These are phyloP conservation scores for Erythrocercus mccallii DNA, from an alignment of 2,113 vertebrate species.

Conservation along the genomic window DNA sequence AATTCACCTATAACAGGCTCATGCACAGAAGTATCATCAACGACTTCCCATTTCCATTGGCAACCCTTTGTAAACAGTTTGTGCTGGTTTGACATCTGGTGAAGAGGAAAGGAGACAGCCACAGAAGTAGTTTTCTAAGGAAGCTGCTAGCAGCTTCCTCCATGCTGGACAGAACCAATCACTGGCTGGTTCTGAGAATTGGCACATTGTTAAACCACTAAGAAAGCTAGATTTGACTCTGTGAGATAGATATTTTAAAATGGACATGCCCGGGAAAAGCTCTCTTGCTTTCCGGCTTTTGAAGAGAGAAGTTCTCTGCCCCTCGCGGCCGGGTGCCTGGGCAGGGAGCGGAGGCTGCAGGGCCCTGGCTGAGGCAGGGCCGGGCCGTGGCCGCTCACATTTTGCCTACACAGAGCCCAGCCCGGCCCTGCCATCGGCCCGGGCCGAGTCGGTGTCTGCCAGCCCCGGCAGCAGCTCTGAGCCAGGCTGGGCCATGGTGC, in stretches of 20 bases:
- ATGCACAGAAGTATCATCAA: accelerated
- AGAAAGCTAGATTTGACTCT: neutral
- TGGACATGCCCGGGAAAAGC: neutral
- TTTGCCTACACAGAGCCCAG: too few relatives aligned
- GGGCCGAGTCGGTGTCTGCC: neutral
- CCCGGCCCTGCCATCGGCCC: too few relatives aligned
- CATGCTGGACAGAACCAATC: neutral
- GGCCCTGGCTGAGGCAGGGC: neutral
- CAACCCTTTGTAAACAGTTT: neutral
- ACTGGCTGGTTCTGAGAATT: neutral
- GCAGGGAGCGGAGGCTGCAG: neutral
- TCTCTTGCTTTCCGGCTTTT: neutral
- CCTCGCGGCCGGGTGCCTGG: accelerated
- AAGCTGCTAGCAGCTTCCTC: neutral
- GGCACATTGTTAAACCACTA: neutral
- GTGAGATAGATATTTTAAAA: neutral
- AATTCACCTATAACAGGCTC: too few relatives aligned
- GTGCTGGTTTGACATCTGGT: neutral
- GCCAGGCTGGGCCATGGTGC: neutral
- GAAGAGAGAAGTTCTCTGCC: neutral
- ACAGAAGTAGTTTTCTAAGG: neutral
- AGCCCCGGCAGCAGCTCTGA: neutral
- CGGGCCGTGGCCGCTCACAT: too few relatives aligned
- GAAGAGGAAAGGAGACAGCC: neutral
- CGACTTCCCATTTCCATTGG: neutral